Base-by-base conservation (phyloP, 2,888 invertebrate genomes). In the Ametastegia equiseti region DNA sequence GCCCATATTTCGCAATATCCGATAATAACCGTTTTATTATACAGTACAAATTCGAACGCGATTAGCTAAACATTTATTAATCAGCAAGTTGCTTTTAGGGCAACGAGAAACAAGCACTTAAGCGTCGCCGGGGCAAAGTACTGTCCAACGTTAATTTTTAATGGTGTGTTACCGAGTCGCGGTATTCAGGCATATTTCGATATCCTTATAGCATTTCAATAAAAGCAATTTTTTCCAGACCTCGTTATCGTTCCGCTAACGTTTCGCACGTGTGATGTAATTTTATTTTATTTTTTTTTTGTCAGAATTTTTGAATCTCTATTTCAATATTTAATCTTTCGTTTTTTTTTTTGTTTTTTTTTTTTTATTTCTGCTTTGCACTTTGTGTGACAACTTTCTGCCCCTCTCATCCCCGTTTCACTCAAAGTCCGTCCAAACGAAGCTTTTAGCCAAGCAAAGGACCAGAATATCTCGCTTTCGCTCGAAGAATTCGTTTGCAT, bases 401-500 rank as follows among this genome's bases (percentile, higher is more conserved):
- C 3, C 9, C 3, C 45, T 47, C 75, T 15, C 75, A 54, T n/a
- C 5, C 19, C 3, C 54, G 54, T 11, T 3, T 11, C 45, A 27
- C 75, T 15, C 75, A 54, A 54, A 54, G 33, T 36, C 36, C 30
- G 33, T 54, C 9, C 13, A 75, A 75, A 54, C 73, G 73, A 71
- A 54, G 73, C 73, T 75, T 75, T 54, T 54, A 54, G 54, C 73
- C 7, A 6, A 75, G 36, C 19, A 54, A n/a, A 75, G 54, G 54
- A 75, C 33, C 33, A 7, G 54, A 75, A n/a, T 36, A 27, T n/a
- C 15, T 27, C n/a, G 19, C 73, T 42, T 71, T 15, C 30, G 30
- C 45, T 33, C 30, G 23, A 60, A 77, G 60, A 33, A 36, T 77
- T 60, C 81, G 67, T 71, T 81, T 73, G 79, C 81, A 69, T 77